These are phyloP conservation scores for Brotula barbata DNA, from an alignment of 2,797 vertebrate species.

Conservation along the genomic window DNA sequence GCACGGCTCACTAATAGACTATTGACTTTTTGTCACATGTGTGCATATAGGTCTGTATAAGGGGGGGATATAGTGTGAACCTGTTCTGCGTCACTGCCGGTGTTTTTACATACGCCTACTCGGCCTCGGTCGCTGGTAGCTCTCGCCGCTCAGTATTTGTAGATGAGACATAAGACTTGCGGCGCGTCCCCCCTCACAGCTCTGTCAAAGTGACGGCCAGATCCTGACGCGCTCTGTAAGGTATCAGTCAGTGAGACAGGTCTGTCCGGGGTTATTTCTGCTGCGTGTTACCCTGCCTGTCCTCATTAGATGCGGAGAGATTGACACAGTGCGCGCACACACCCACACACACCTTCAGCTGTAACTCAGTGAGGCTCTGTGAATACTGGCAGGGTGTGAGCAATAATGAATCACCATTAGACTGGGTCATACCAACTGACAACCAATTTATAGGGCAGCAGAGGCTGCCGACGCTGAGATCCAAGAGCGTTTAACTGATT, in stretches of 20 bases:
- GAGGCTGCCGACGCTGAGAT: slow-evolving; percentile 41
- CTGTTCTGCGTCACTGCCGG: slow-evolving; percentile 8
- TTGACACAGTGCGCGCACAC: slow-evolving; percentile 43
- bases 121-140: slow-evolving; percentile 9
- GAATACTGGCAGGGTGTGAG: slow-evolving; percentile 48
- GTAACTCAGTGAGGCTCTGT: slow-evolving; percentile 39
- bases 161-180: slow-evolving; percentile 2
- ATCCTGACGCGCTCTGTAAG: slow-evolving; percentile 24
- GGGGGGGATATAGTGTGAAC: slow-evolving; percentile 41
- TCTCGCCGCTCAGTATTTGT: not conserved
- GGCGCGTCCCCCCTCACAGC: not conserved
- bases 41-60: slow-evolving; percentile 46
- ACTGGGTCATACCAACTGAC: slow-evolving; percentile 62
- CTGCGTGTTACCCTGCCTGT: slow-evolving; percentile 63
- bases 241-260: slow-evolving; percentile 35
- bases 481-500: slow-evolving; percentile 26
- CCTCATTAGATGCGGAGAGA: slow-evolving; percentile 68
- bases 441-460: slow-evolving; percentile 59
- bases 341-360: not conserved
- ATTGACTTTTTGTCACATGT: slow-evolving; percentile 50
- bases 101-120: slow-evolving; percentile 14
- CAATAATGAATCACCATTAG: slow-evolving; percentile 76
- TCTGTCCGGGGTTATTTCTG: slow-evolving; percentile 46
- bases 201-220: slow-evolving; percentile 7
- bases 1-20: slow-evolving; percentile 37